Conservation (phyloP, 2,888 invertebrate species). For the Kuschelorhynchus macadamiae region DNA sequence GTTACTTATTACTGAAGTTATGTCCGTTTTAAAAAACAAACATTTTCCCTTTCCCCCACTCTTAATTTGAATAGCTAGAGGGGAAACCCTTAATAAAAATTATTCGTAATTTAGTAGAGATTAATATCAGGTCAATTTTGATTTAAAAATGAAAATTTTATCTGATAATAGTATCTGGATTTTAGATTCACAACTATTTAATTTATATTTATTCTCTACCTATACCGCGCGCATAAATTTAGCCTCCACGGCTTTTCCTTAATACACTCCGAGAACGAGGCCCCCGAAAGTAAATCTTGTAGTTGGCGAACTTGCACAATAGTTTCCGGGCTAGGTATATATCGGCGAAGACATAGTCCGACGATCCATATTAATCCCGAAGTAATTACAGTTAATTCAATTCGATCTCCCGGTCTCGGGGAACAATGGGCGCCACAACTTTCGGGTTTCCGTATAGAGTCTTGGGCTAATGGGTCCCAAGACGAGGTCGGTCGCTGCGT, state of each 20-base stretch:
- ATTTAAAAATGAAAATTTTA: too few relatives aligned
- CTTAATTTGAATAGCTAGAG: too few relatives aligned
- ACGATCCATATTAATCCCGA: constrained; percentile 61
- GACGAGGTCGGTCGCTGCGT: constrained; percentile 60
- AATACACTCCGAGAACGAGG: constrained; percentile 43
- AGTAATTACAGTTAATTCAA: constrained; percentile 68
- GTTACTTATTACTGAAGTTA: too few relatives aligned
- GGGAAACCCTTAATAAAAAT: too few relatives aligned
- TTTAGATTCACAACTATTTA: too few relatives aligned
- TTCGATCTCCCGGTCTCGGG: constrained; percentile 59
- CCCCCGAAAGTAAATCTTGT: constrained; percentile 47
- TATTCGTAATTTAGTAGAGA: too few relatives aligned
- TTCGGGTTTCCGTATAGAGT: constrained; percentile 56
- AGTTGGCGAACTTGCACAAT: constrained; percentile 47
- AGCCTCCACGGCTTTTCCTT: constrained; percentile 4
- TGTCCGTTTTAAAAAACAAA: too few relatives aligned
- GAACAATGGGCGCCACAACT: constrained; percentile 40
- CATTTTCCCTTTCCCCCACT: too few relatives aligned
- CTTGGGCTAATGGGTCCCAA: constrained; percentile 66
- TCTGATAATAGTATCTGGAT: too few relatives aligned
- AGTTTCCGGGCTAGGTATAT: constrained; percentile 31
- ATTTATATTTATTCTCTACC: too few relatives aligned
- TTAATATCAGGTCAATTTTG: too few relatives aligned
- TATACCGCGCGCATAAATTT: too few relatives aligned
- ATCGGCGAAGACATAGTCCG: constrained; percentile 51